phyloP scores from a whole-genome alignment of 1,140 invertebrate genomes.

The Agrilus planipennis region DNA sequence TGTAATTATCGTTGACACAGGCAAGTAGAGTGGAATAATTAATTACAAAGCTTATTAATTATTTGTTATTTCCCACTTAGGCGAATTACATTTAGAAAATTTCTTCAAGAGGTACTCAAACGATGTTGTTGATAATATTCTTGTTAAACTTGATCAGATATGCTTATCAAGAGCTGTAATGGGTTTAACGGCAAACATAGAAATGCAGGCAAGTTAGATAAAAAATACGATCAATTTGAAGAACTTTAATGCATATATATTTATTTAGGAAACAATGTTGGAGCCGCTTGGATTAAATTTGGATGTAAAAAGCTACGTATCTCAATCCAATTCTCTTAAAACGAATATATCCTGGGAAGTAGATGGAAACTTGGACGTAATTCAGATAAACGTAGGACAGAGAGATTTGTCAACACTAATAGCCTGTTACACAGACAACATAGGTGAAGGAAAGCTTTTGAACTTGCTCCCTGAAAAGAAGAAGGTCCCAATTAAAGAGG shows the following conservation, averaged over 20 bases:
- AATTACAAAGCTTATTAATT: constrained; percentile 8
- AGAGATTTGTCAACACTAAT: constrained; percentile 57
- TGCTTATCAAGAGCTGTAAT: constrained; percentile 61
- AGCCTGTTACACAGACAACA: constrained; percentile 51
- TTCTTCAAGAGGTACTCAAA: constrained; percentile 56
- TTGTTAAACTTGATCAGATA: constrained; percentile 53
- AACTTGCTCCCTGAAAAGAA: constrained; percentile 24
- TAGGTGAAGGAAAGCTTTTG: constrained; percentile 35
- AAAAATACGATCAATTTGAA: no score
- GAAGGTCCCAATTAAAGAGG: constrained; percentile 13
- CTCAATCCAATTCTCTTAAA: constrained; percentile 34
- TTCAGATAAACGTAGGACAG: constrained; percentile 58
- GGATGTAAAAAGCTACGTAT: constrained; percentile 55
- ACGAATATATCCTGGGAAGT: constrained; percentile 44
- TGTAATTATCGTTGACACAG: constrained; percentile 65
- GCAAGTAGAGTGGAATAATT: constrained; percentile 32
- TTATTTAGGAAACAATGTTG: constrained; percentile 56
- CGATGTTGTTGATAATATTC: constrained; percentile 52
- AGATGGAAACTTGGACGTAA: constrained; percentile 51
- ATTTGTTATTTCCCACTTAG: constrained; percentile 1
- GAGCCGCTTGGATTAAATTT: constrained; percentile 61
- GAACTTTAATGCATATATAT: no score
- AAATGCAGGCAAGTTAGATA: constrained; percentile 46
- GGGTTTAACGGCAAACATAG: constrained; percentile 53
- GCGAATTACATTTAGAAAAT: constrained; percentile 64